A percentile compares a stretch with the other conserved stretches of the same genome.
These are phyloP conservation scores for Lucifuga dentata DNA, from an alignment of 2,113 vertebrate genomes.

Conservation along the genomic window DNA sequence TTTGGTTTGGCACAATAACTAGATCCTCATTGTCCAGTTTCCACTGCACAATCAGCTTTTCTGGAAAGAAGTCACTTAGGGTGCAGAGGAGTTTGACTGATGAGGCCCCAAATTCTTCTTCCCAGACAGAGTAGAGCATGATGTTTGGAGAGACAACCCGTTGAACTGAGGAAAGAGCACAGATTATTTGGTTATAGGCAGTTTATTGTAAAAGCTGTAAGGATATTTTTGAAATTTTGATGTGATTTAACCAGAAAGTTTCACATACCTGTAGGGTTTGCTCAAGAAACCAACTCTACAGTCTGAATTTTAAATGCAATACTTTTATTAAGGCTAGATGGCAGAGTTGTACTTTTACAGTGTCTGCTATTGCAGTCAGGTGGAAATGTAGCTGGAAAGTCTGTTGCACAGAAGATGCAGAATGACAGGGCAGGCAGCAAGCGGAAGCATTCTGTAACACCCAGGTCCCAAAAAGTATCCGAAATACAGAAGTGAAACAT, in stretches of 20 bases:
- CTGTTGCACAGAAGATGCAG: constrained; percentile 50
- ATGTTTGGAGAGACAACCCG: constrained; percentile 43
- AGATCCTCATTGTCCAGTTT: accelerated
- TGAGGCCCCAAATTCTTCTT: constrained; percentile 7
- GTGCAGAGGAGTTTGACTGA: constrained; percentile 67
- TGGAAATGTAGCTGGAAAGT: constrained; percentile 36
- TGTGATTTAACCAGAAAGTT: not conserved
- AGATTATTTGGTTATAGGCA: constrained; percentile 5
- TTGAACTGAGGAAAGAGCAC: constrained; percentile 41
- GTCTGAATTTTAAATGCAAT: constrained; percentile 25
- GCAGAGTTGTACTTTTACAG: constrained; percentile 39
- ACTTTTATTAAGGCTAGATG: constrained; percentile 30
- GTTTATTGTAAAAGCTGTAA: not conserved
- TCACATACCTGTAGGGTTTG: constrained; percentile 61
- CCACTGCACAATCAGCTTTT: constrained; percentile 52
- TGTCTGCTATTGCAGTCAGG: constrained; percentile 16
- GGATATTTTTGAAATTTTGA: not conserved
- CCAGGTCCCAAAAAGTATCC: constrained; percentile 43
- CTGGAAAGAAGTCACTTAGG: constrained; percentile 59
- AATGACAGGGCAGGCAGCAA: constrained; percentile 58
- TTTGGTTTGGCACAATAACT: accelerated
- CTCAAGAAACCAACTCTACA: not conserved
- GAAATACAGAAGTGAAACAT: constrained; percentile 77
- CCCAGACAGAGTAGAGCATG: constrained; percentile 56
- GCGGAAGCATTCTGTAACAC: constrained; percentile 59